Evolutionary conservation across 1,140 invertebrate species (phyloP).

Genomic region (Neuroterus valhalla): DNA sequence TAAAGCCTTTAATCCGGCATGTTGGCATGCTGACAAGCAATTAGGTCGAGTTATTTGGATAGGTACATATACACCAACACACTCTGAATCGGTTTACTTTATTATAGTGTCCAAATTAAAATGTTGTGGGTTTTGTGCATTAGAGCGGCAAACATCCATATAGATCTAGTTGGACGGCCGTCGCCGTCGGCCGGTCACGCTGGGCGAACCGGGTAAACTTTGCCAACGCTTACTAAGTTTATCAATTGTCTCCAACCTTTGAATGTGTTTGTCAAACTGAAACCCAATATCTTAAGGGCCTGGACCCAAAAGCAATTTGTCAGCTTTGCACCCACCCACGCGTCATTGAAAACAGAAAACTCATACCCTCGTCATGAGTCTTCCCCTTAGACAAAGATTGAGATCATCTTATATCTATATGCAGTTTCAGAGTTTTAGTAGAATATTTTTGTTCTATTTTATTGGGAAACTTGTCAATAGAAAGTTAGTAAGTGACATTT

Average conservation of each 20-base stretch:
- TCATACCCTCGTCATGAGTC: neutral
- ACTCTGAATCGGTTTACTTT: conserved; percentile 11
- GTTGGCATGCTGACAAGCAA: conserved; percentile 52
- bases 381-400: too few relatives aligned
- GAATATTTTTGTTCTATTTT: too few relatives aligned
- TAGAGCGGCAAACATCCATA: conserved; percentile 44
- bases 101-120: conserved; percentile 52
- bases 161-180: conserved; percentile 31
- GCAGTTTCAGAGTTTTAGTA: too few relatives aligned
- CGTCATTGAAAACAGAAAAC: conserved; percentile 1
- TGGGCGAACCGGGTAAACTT: conserved; percentile 2
- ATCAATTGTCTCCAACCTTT: conserved; percentile 38
- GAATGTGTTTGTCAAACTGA: conserved; percentile 56
- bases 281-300: conserved; percentile 56
- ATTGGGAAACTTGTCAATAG: too few relatives aligned
- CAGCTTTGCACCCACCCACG: conserved; percentile 42
- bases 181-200: conserved; percentile 34
- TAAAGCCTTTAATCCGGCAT: conserved; percentile 62
- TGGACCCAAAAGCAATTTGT: conserved; percentile 62
- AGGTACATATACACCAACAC: conserved; percentile 22
- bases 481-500: too few relatives aligned
- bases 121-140: conserved; percentile 51
- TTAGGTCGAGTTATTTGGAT: conserved; percentile 22
- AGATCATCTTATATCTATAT: too few relatives aligned
- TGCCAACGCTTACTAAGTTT: neutral